Conservation (phyloP, 2,888 invertebrate species). For the Callyntrura sp. region DNA sequence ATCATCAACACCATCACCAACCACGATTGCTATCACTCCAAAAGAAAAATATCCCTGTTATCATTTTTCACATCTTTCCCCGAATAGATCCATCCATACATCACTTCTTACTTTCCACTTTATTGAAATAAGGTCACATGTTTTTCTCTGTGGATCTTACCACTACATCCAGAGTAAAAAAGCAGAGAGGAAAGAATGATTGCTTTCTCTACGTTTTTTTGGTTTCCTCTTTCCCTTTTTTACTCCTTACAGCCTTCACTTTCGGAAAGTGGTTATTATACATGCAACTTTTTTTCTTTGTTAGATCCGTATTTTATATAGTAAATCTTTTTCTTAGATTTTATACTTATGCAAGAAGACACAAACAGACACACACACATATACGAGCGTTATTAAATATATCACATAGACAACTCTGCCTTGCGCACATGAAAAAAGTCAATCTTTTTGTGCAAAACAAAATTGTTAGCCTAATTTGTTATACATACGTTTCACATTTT, state of each 20-base stretch:
- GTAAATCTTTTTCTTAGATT: slow-evolving; percentile 26
- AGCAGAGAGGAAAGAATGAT: slow-evolving; percentile 63
- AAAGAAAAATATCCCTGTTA: slow-evolving; percentile 43
- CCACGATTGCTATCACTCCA: neutral
- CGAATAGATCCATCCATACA: neutral
- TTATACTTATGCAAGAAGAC: slow-evolving; percentile 1
- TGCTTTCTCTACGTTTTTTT: slow-evolving; percentile 55
- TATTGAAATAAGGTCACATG: slow-evolving; percentile 76
- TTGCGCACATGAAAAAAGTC: slow-evolving; percentile 11
- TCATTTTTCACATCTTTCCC: slow-evolving; percentile 68
- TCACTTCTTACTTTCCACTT: slow-evolving; percentile 64
- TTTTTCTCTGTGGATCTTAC: neutral
- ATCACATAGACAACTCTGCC: neutral
- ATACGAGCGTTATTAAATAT: slow-evolving; percentile 1
- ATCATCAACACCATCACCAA: slow-evolving; percentile 15
- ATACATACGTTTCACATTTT: slow-evolving; percentile 44
- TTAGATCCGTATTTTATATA: too few relatives aligned
- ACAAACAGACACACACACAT: too few relatives aligned
- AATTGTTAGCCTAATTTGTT: slow-evolving; percentile 27
- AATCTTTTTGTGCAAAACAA: slow-evolving; percentile 20
- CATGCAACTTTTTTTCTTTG: too few relatives aligned
- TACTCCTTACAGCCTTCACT: slow-evolving; percentile 18
- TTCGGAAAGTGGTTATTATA: slow-evolving; percentile 30
- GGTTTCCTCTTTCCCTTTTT: slow-evolving; percentile 38
- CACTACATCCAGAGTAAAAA: neutral